A percentile compares a stretch with the other conserved stretches of the same genome.
These are phyloP conservation scores for Chelmon rostratus DNA, from an alignment of 2,797 vertebrate genomes.

Conservation along the genomic window DNA sequence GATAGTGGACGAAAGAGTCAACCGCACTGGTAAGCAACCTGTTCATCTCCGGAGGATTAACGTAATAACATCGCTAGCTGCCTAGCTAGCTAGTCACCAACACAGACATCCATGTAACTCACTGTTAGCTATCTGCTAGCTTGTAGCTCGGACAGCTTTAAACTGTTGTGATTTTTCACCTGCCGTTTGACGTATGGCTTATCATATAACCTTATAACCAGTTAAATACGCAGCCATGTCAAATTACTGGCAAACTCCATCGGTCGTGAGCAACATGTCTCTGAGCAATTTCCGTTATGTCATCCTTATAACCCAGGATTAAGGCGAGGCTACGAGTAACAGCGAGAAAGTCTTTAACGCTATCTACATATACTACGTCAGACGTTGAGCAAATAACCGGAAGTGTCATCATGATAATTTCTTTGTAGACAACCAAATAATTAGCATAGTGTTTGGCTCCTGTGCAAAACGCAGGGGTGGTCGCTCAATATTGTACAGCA, in stretches of 20 bases:
- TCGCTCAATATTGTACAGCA: neutral
- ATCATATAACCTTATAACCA: neutral
- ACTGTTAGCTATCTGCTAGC: conserved; percentile 4
- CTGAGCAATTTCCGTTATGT: conserved; percentile 1
- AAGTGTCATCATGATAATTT: neutral
- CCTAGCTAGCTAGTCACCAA: neutral
- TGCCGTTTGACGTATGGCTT: neutral
- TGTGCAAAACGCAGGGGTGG: neutral
- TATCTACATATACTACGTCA: neutral
- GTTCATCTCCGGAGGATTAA: conserved; percentile 67
- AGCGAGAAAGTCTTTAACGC: neutral
- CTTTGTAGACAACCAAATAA: neutral
- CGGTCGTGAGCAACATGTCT: neutral
- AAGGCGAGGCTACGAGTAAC: conserved; percentile 2
- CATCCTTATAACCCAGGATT: neutral
- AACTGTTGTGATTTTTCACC: neutral
- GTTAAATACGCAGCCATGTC: neutral
- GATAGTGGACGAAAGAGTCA: conserved; percentile 45
- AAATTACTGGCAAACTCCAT: neutral
- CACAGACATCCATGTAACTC: neutral
- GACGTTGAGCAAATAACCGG: neutral
- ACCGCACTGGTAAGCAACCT: conserved; percentile 79
- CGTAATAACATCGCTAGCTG: conserved; percentile 13
- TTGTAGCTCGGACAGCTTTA: neutral
- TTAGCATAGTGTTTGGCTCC: neutral